These are phyloP conservation scores for Campoplex nolae DNA, from an alignment of 2,888 invertebrate species.

Conservation along the genomic window DNA sequence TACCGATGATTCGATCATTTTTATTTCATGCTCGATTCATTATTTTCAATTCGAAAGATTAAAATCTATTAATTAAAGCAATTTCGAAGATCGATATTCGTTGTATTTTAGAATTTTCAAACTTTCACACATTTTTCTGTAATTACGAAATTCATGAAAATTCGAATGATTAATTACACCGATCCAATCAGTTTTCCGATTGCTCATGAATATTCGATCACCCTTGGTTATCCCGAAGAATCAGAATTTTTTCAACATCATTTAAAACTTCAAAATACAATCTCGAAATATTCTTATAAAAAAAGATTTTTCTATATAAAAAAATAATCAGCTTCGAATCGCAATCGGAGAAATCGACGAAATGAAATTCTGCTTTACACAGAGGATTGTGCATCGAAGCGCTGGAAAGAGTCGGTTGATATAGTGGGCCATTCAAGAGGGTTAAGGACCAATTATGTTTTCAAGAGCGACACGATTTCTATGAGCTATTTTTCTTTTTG, in stretches of 20 bases:
- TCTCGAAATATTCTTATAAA: not conserved
- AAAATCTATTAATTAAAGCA: not conserved
- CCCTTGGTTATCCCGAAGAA: not conserved
- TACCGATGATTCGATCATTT: too few relatives aligned
- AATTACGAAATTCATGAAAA: not conserved
- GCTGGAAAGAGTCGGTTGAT: not conserved
- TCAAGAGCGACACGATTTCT: conserved; percentile 14
- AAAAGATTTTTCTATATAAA: too few relatives aligned
- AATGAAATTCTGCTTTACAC: not conserved
- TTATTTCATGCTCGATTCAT: not conserved
- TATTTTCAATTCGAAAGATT: not conserved
- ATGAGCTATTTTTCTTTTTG: not conserved
- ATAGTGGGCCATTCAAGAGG: not conserved
- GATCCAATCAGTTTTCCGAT: not conserved
- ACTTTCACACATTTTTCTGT: too few relatives aligned
- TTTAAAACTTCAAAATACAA: not conserved
- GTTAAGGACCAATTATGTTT: conserved; percentile 12
- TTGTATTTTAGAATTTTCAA: too few relatives aligned
- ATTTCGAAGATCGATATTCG: not conserved
- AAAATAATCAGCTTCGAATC: not conserved
- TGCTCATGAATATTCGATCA: not conserved
- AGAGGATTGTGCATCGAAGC: not conserved
- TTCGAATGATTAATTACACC: not conserved
- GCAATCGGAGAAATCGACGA: not conserved
- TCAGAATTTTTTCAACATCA: not conserved